These are phyloP conservation scores for Nesidiocoris tenuis DNA, from an alignment of 2,888 invertebrate species.

Conservation along the genomic window DNA sequence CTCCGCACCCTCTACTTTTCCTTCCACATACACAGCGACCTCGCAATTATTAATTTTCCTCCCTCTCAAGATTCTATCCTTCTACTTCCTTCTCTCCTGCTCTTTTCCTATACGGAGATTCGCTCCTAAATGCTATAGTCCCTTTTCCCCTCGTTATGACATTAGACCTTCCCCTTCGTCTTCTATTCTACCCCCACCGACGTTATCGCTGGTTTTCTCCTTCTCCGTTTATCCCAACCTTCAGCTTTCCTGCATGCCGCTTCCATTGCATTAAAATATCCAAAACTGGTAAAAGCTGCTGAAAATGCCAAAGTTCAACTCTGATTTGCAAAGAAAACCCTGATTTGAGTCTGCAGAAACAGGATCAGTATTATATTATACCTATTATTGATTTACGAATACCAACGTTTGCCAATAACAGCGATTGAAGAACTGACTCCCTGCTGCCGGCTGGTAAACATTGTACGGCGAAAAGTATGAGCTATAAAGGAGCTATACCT, in stretches of 20 bases:
- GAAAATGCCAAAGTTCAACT: too few relatives aligned
- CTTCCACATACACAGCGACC: slow-evolving; percentile 10
- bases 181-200: not conserved
- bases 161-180: slow-evolving; percentile 8
- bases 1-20: slow-evolving; percentile 1
- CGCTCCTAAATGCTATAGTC: slow-evolving; percentile 30
- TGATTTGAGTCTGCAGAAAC: too few relatives aligned
- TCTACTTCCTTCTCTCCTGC: not conserved
- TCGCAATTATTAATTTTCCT: slow-evolving; percentile 36
- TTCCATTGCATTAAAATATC: too few relatives aligned
- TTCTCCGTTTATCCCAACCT: not conserved
- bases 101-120: slow-evolving; percentile 1
- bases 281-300: too few relatives aligned
- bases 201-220: slow-evolving; percentile 1
- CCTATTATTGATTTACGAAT: too few relatives aligned
- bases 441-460: too few relatives aligned
- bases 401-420: too few relatives aligned
- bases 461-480: too few relatives aligned
- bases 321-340: too few relatives aligned
- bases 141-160: slow-evolving; percentile 30
- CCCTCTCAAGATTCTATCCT: not conserved
- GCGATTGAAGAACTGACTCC: too few relatives aligned
- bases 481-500: too few relatives aligned
- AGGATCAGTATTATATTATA: too few relatives aligned
- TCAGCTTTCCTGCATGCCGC: not conserved